Evolutionary conservation across 2,797 vertebrate genomes (phyloP), one percentile per base, ranked within the genome.

Genomic region (Clarias fuscus): DNA sequence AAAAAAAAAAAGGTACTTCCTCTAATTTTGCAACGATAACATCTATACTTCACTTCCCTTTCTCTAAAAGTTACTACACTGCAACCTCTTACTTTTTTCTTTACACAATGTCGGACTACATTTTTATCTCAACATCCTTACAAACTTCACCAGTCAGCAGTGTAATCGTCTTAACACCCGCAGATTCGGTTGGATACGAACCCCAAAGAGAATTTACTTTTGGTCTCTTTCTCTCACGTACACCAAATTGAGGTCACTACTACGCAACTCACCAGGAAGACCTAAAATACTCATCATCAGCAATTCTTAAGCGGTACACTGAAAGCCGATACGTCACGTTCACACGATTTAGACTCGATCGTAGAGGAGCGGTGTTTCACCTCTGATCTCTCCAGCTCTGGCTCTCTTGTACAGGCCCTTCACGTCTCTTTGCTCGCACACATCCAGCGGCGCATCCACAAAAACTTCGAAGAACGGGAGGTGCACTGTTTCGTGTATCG

Each of bases 401-500:
- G 98, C 98, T 92, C 96, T 97, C 93, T 99, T 99, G 92, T 99
- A 99, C 48, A 99, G 96, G 11, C 98, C 98, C 91, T 99, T 99
- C 84, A 97, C 98, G 67, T 99, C 98, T 90, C 98, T 96, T 93
- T 98, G 97, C 89, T 99, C 98, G 88, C 98, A 99, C 64, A 99
- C 97, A 17, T 99, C 96, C 90, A 99, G 91, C 0, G 98, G 98
- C 30, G 98, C 98, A 56, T 99, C 98, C 61, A 99, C 97, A 93
- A 99, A 99, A 22, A 99, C 98, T 93, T 99, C 98, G 87, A 99
- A 99, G 91, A 99, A 99, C 3, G 98, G 98, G 85, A 99, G 92
- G 40, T 97, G 97, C 2, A 98, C 96, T 0, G 95, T 97, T 91
- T 99, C 97, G 0, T 99, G 98, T 90, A 99, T 99, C 90, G 93